Evolutionary conservation across 2,888 invertebrate species (phyloP).

Genomic region (Philaethria dido): DNA sequence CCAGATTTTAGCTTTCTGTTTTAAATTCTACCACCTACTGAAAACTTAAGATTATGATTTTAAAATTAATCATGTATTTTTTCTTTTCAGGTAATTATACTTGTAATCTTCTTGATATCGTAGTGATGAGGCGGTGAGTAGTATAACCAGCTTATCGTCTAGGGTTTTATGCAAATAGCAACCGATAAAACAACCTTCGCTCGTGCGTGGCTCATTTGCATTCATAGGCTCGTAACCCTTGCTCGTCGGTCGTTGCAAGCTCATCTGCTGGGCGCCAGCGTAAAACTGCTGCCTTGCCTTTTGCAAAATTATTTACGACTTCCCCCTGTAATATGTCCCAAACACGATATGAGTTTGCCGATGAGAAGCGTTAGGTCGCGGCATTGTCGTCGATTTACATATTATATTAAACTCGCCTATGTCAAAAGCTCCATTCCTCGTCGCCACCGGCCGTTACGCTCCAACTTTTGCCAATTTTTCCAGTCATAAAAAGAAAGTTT

Average conservation of each 20-base stretch:
- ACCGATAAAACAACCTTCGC: slow-evolving; percentile 75
- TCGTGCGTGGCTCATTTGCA: slow-evolving; percentile 79
- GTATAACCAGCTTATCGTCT: slow-evolving; percentile 63
- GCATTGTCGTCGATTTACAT: slow-evolving; percentile 80
- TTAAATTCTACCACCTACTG: too few relatives aligned
- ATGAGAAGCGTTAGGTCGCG: slow-evolving; percentile 72
- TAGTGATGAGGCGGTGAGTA: slow-evolving; percentile 62
- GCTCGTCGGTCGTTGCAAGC: slow-evolving; percentile 70
- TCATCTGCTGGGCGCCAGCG: slow-evolving; percentile 62
- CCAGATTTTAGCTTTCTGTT: not conserved
- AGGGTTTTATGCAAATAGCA: slow-evolving; percentile 78
- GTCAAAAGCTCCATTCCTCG: slow-evolving; percentile 66
- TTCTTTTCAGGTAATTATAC: slow-evolving; percentile 56
- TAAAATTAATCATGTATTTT: slow-evolving; percentile 1
- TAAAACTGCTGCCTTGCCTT: slow-evolving; percentile 77
- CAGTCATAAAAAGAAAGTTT: slow-evolving; percentile 82
- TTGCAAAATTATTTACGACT: slow-evolving; percentile 81
- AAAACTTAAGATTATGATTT: not conserved
- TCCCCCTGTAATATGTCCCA: slow-evolving; percentile 77
- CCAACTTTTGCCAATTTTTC: slow-evolving; percentile 84
- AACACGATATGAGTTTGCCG: slow-evolving; percentile 75
- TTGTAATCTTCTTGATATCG: slow-evolving; percentile 49
- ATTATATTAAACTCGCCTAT: slow-evolving; percentile 81
- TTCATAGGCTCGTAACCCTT: slow-evolving; percentile 83
- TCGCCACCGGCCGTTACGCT: slow-evolving; percentile 81